phyloP scores from a whole-genome alignment of 2,113 vertebrate species.

The Chloroceryle aenea region DNA sequence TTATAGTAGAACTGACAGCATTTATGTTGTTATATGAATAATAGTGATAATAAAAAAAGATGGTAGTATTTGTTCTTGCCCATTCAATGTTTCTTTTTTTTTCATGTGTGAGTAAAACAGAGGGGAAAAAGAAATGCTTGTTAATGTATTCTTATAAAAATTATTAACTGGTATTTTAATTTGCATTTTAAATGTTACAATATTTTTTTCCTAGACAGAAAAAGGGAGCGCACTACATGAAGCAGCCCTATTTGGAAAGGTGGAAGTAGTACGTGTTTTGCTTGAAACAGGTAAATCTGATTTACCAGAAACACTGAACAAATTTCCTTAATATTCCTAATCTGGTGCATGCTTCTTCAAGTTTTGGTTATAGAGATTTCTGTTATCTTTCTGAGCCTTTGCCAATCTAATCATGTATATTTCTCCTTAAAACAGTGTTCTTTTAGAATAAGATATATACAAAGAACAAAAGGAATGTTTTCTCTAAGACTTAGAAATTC shows the following conservation, averaged over 20 bases:
- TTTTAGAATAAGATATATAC: conserved; percentile 1
- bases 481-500: background rate
- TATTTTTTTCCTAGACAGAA: conserved; percentile 86
- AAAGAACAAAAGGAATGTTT: conserved; percentile 6
- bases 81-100: background rate
- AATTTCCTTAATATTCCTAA: background rate
- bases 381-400: background rate
- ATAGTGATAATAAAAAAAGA: background rate
- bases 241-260: conserved; percentile 94
- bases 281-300: conserved; percentile 89
- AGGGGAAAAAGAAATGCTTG: background rate
- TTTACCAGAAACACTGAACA: background rate
- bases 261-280: conserved; percentile 93
- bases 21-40: background rate
- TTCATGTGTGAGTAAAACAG: background rate
- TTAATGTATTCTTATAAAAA: background rate
- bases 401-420: background rate
- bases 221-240: conserved; percentile 96
- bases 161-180: background rate
- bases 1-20: background rate
- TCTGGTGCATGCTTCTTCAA: background rate
- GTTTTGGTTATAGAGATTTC: background rate
- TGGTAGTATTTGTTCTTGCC: background rate
- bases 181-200: conserved; percentile 10
- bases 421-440: background rate